Evolutionary conservation across 1,140 invertebrate genomes (phyloP).

Genomic region (Listronotus oregonensis): DNA sequence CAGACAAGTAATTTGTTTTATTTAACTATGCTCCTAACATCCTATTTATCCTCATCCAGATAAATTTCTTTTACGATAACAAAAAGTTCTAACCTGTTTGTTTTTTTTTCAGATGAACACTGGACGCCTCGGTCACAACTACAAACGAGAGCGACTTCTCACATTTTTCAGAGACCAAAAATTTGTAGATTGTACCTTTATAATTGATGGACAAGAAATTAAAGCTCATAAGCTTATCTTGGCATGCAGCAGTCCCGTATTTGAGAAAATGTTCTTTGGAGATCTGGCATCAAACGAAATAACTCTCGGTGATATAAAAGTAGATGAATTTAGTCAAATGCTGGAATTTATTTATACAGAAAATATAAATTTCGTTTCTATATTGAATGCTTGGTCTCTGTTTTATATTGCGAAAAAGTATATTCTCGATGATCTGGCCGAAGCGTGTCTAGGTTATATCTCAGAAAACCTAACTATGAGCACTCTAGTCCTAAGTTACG

Average conservation of each 20-base stretch:
- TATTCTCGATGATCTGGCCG: slow-evolving; percentile 59
- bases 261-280: slow-evolving; percentile 75
- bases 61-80: too few relatives aligned
- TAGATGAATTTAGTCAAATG: slow-evolving; percentile 61
- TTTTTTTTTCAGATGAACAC: slow-evolving; percentile 30
- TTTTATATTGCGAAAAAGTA: slow-evolving; percentile 65
- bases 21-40: too few relatives aligned
- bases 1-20: too few relatives aligned
- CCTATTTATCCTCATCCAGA: too few relatives aligned
- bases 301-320: slow-evolving; percentile 60
- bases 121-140: not conserved
- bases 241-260: slow-evolving; percentile 72
- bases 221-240: slow-evolving; percentile 72
- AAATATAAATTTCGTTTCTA: slow-evolving; percentile 57
- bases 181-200: slow-evolving; percentile 59
- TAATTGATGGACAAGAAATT: slow-evolving; percentile 59
- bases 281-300: slow-evolving; percentile 62
- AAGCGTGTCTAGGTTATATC: slow-evolving; percentile 59
- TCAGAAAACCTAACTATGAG: slow-evolving; percentile 59
- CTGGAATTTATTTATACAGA: slow-evolving; percentile 64
- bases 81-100: too few relatives aligned
- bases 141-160: slow-evolving; percentile 29
- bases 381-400: slow-evolving; percentile 62
- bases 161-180: slow-evolving; percentile 30
- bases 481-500: slow-evolving; percentile 61